These are phyloP conservation scores for Cephus sareptanus DNA, from an alignment of 2,888 invertebrate genomes.

Conservation along the genomic window DNA sequence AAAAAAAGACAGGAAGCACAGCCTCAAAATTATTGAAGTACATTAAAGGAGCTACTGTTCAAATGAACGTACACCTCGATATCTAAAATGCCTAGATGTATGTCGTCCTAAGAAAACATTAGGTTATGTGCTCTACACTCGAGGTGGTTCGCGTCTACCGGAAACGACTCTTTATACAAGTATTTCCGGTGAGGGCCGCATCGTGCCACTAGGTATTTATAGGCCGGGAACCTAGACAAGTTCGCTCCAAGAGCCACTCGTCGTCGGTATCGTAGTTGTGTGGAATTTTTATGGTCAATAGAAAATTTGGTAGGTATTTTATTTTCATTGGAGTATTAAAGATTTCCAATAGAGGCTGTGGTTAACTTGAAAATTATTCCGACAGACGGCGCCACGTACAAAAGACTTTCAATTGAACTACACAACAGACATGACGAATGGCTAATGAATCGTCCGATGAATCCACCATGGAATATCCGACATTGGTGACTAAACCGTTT, in stretches of 20 bases:
- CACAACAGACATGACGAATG: background rate
- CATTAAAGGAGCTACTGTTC: background rate
- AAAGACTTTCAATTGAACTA: background rate
- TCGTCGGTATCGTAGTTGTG: background rate
- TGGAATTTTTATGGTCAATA: background rate
- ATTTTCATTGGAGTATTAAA: background rate
- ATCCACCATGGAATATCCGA: background rate
- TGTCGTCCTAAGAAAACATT: background rate
- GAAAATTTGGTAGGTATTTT: background rate
- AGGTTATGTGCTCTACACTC: background rate
- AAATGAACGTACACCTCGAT: background rate
- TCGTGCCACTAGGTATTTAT: constrained; percentile 4
- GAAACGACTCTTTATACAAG: constrained; percentile 9
- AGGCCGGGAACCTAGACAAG: constrained; percentile 1
- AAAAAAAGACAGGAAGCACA: background rate
- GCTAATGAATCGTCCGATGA: background rate
- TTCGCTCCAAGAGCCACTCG: background rate
- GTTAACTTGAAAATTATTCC: background rate
- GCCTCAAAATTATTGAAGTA: background rate
- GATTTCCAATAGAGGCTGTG: background rate
- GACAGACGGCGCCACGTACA: background rate
- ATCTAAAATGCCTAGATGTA: background rate
- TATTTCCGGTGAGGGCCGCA: constrained; percentile 9
- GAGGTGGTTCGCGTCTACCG: background rate
- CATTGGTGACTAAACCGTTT: background rate